Evolutionary conservation across 1,140 invertebrate genomes (phyloP), one percentile per base, ranked within the genome.

Genomic region (Drosophila pectinifera): DNA sequence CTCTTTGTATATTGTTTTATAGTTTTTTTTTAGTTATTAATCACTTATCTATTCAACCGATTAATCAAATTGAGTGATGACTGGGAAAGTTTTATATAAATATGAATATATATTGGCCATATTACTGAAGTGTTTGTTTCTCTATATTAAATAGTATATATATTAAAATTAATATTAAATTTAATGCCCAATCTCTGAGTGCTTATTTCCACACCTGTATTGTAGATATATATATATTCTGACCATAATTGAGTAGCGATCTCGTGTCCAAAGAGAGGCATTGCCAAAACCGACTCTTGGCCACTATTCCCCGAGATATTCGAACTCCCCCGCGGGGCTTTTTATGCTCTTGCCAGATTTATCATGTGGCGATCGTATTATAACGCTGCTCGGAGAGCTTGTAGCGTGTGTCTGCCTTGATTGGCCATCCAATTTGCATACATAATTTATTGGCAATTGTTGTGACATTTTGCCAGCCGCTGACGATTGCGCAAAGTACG

Each of bases 371-470:
- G 59, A 67, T 75, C 51, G 51, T 22, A 73, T 72, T 58, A 42
- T 59, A 64, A 46, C 31, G 70, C 56, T 10, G 34, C 13, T 5
- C 22, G 14, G 45, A 39, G 18, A 36, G 16, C 13, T 24, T 54
- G 53, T 41, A 36, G 16, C 13, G 34, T 54, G 53, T 41, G 24
- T 18, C 28, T 14, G 13, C 57, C 62, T 63, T 77, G 79, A 88
- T 88, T 89, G 79, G 79, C 62, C 55, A 64, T 38, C 63, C 82
- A 89, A 89, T 88, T 88, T 88, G 80, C 83, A 88, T 88, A 88
- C 89, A 89, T 88, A 88, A 88, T 88, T 89, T 89, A 89, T 88
- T 88, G 82, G 51, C 84, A 88, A 88, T 86, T 86, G 83, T 80
- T 88, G 83, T 89, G 83, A 88, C 79, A 88, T 89, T 89, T 88